Percentiles rank a stretch among this genome's conserved stretches.
These are phyloP conservation scores for Unio delphinus DNA, from an alignment of 2,888 invertebrate species.

Conservation along the genomic window DNA sequence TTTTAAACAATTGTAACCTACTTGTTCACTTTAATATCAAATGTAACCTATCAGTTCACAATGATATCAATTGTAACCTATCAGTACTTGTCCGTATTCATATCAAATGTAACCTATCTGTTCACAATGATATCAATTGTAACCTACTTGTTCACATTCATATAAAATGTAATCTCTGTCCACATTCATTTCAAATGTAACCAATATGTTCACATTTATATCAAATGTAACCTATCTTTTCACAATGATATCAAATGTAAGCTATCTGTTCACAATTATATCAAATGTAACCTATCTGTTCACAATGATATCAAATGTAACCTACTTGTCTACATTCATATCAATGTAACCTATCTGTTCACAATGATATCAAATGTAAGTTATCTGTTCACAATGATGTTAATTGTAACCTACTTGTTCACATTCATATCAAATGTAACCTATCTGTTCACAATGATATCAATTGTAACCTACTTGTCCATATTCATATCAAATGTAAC, in stretches of 20 bases:
- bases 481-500: no score
- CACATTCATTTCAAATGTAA: not conserved
- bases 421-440: no score
- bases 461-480: no score
- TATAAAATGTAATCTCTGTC: conserved; percentile 40
- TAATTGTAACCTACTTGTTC: no score
- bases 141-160: conserved; percentile 63
- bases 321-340: no score
- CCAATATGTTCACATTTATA: conserved; percentile 41
- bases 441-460: no score
- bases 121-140: not conserved
- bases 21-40: not conserved
- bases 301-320: not conserved
- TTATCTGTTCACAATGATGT: no score
- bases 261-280: not conserved
- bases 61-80: not conserved
- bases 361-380: no score
- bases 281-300: not conserved
- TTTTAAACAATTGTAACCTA: not conserved
- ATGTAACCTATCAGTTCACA: not conserved
- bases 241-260: not conserved
- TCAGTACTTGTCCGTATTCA: not conserved
- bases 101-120: not conserved
- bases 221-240: not conserved
- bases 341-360: no score